Evolutionary conservation across 1,140 invertebrate species (phyloP).

Genomic region (Atta colombica): DNA sequence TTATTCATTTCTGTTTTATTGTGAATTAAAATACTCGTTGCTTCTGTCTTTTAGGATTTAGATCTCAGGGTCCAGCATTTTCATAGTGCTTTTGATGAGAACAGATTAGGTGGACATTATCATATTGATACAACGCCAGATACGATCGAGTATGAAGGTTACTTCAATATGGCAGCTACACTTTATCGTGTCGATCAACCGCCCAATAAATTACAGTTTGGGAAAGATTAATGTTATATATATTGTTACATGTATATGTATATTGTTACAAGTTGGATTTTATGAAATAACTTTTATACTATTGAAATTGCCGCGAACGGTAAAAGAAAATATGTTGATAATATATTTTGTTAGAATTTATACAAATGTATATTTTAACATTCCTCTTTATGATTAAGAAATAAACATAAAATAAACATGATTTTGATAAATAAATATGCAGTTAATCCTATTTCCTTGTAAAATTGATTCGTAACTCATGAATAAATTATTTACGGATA

Average conservation of each 20-base stretch:
- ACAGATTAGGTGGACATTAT: conserved; percentile 96
- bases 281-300: neutral
- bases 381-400: neutral
- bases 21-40: conserved; percentile 13
- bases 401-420: neutral
- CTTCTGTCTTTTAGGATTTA: conserved; percentile 88
- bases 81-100: conserved; percentile 95
- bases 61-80: conserved; percentile 98
- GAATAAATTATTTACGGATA: too few relatives aligned
- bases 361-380: neutral
- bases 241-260: neutral
- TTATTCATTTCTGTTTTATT: conserved; percentile 40
- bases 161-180: conserved; percentile 92
- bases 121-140: conserved; percentile 97
- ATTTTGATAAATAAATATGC: too few relatives aligned
- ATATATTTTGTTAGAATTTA: conserved; percentile 26
- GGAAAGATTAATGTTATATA: conserved; percentile 86
- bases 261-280: neutral
- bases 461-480: too few relatives aligned
- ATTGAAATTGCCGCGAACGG: neutral
- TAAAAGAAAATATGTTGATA: neutral
- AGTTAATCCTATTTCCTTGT: too few relatives aligned
- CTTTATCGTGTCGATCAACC: conserved; percentile 95
- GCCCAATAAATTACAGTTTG: conserved; percentile 85
- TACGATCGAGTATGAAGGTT: conserved; percentile 94